Conservation (phyloP, 2,797 vertebrate species). For the Simalia tracyae region DNA sequence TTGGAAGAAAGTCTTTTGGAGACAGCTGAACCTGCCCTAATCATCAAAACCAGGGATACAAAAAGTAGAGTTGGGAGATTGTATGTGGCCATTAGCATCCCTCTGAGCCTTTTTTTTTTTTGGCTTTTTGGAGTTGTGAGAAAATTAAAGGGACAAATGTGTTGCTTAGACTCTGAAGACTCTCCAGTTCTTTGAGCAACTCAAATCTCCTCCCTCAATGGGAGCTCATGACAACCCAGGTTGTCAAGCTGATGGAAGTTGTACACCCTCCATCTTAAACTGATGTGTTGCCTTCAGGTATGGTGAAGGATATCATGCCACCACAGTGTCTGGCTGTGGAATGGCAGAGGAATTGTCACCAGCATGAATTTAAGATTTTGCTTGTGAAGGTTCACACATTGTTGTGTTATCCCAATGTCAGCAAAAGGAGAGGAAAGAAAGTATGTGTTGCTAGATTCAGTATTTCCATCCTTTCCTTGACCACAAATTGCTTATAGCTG, state of each 20-base stretch:
- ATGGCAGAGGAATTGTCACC: too few relatives aligned
- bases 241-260: too few relatives aligned
- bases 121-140: not conserved
- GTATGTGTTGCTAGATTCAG: not conserved
- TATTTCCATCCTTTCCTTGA: not conserved
- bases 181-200: not conserved
- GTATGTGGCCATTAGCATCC: not conserved
- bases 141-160: not conserved
- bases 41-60: not conserved
- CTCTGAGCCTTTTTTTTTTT: not conserved
- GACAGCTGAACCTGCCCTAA: not conserved
- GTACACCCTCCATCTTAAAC: too few relatives aligned
- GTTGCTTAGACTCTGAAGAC: not conserved
- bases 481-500: not conserved
- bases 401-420: not conserved
- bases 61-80: not conserved
- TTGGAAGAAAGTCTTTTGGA: not conserved
- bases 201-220: too few relatives aligned
- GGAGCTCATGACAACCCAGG: too few relatives aligned
- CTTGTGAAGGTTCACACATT: too few relatives aligned
- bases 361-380: too few relatives aligned
- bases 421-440: not conserved
- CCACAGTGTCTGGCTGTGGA: too few relatives aligned
- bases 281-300: too few relatives aligned
- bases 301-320: too few relatives aligned